Base-by-base conservation (phyloP, 2,888 invertebrate genomes). In the Drosophila lacicola region DNA sequence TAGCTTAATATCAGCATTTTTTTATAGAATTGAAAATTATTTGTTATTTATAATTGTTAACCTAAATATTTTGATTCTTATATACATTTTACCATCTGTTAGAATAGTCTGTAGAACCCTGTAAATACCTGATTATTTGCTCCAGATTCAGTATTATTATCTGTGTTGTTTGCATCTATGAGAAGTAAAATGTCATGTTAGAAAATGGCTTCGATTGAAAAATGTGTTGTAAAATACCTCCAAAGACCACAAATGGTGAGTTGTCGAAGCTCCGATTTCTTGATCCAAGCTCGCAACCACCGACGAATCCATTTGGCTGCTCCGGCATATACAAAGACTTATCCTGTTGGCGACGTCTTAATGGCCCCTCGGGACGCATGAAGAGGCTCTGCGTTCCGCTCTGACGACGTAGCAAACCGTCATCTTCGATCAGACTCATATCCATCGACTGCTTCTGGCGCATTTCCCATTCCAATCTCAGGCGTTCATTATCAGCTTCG, bases 401-500 rank as follows among this genome's bases (percentile, higher is more conserved):
- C 3, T 45, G 54, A 11, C 10, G 45, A 10, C 17, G 41, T 25
- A 11, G 4, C 9, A 49, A 2, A 9, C 0, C 11, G 6, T 37
- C 34, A 0, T 17, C n/a, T 0, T 51, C 19, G 2, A 13, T 14
- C n/a, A 39, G 17, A 11, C n/a, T 19, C 9, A 34, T 3, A 9
- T 63, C 54, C 34, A 29, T 2, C 3, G 34, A 1, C 17, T 74
- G 54, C 2, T 50, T 50, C 9, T 51, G 45, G 2, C 39, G 50
- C 42, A 47, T 47, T n/a, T 55, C 62, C 58, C 54, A 58, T 3
- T 76, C 44, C 37, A 46, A 1, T 14, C 60, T 74, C n/a, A 53
- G 11, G 17, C 63, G 77, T 36, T 76, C 56, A 5, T 21, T 54
- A 5, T 53, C 36, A 1, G 62, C 72, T 21, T 75, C 77, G 3